Percentiles rank a stretch among this genome's conserved stretches.
Evolutionary conservation across 2,113 vertebrate genomes (phyloP).

Genomic region (Nibea coibor): DNA sequence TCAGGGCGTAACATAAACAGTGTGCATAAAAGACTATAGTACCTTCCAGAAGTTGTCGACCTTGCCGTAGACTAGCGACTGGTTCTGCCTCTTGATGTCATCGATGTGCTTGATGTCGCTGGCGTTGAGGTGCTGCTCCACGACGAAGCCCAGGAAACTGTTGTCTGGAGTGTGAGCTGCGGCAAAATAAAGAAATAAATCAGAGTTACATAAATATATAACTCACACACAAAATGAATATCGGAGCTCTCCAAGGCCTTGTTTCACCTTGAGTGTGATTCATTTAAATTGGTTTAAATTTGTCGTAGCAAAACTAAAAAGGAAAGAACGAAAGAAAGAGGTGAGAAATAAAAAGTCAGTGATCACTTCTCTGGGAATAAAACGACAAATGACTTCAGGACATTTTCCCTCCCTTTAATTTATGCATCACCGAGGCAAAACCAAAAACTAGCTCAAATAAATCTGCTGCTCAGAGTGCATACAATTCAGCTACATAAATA

Average conservation of each 20-base stretch:
- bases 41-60: conserved; percentile 99
- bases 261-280: neutral
- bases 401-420: neutral
- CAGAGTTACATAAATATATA: neutral
- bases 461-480: neutral
- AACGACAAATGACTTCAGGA: neutral
- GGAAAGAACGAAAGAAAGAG: neutral
- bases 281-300: neutral
- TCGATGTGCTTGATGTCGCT: conserved; percentile 96
- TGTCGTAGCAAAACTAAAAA: neutral
- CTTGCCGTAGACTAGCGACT: conserved; percentile 98
- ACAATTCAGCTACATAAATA: neutral
- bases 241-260: neutral
- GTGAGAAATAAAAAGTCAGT: neutral
- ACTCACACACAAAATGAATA: neutral
- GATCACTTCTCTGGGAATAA: neutral
- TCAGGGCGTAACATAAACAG: neutral
- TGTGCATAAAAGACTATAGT: conserved; percentile 19
- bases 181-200: neutral
- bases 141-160: conserved; percentile 98
- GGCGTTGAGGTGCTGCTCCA: conserved; percentile 98
- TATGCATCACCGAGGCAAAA: conserved; percentile 11
- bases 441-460: neutral
- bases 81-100: conserved; percentile 98
- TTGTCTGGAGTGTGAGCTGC: conserved; percentile 99